phyloP scores from a whole-genome alignment of 2,797 vertebrate genomes.

The Luscinia megarhynchos region DNA sequence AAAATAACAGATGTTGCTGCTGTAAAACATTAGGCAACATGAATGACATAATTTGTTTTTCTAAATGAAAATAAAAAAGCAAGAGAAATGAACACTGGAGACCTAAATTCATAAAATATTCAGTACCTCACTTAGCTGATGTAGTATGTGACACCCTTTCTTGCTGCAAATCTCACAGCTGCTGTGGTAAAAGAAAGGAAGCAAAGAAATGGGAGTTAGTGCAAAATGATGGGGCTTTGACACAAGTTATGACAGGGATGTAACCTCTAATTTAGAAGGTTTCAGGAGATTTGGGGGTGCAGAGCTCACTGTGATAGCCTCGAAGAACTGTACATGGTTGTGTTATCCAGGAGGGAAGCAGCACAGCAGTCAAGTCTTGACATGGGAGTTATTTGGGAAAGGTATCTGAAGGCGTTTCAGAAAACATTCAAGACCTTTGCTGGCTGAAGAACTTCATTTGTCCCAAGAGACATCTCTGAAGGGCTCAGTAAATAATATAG shows the following conservation, averaged over 20 bases:
- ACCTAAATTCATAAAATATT: slow-evolving; percentile 48
- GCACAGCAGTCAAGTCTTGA: neutral
- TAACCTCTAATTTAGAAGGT: neutral
- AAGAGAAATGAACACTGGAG: neutral
- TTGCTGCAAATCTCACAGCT: neutral
- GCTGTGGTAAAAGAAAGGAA: neutral
- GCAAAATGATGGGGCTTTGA: neutral
- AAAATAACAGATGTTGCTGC: slow-evolving; percentile 37
- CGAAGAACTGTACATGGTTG: neutral
- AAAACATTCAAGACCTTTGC: neutral
- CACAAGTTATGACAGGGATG: neutral
- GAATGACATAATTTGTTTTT: slow-evolving; percentile 17
- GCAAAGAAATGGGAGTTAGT: neutral
- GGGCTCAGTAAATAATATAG: neutral
- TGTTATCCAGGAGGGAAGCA: neutral
- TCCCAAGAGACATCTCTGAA: neutral
- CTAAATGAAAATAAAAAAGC: slow-evolving; percentile 31
- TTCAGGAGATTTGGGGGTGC: neutral
- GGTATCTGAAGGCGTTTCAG: neutral
- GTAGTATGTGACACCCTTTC: neutral
- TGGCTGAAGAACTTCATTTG: neutral
- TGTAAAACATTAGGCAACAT: slow-evolving; percentile 40
- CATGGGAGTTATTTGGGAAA: neutral
- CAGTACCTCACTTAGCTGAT: neutral
- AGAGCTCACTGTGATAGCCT: neutral